Conservation (phyloP, 2,113 vertebrate genomes). For the Shinisaurus crocodilurus region DNA sequence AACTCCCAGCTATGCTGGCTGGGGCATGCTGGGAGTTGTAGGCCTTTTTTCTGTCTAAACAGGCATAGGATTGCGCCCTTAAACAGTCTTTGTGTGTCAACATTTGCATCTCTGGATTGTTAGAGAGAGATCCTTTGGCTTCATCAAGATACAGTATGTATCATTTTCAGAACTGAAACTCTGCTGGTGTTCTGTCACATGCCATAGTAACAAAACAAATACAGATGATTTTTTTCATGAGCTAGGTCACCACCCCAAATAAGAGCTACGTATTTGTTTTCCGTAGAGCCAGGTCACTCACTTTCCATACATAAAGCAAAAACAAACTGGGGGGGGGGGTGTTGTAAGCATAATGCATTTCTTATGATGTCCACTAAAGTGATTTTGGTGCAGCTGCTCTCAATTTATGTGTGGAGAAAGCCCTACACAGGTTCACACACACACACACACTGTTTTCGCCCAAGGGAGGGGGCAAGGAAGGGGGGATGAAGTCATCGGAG, state of each 20-base stretch:
- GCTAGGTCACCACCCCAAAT: neutral
- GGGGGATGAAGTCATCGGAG: too few relatives aligned
- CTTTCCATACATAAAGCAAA: neutral
- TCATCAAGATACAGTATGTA: neutral
- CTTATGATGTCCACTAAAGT: neutral
- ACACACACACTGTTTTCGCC: too few relatives aligned
- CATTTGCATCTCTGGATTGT: neutral
- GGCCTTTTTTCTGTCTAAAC: too few relatives aligned
- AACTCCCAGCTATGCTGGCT: too few relatives aligned
- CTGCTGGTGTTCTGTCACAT: neutral
- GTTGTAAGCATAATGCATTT: neutral
- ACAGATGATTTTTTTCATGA: neutral
- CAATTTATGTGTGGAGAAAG: too few relatives aligned
- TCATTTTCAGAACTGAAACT: neutral
- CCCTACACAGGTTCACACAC: too few relatives aligned
- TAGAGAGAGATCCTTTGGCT: neutral
- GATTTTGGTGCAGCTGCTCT: neutral
- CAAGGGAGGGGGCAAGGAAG: too few relatives aligned
- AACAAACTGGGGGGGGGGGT: neutral
- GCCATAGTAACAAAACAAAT: constrained; percentile 14
- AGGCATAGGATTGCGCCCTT: too few relatives aligned
- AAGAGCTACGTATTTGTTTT: neutral
- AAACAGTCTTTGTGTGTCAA: neutral
- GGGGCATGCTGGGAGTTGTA: too few relatives aligned
- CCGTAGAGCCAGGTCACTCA: neutral